These are phyloP conservation scores for Ptilorrhoa leucosticta DNA, from an alignment of 2,113 vertebrate genomes.

Conservation along the genomic window DNA sequence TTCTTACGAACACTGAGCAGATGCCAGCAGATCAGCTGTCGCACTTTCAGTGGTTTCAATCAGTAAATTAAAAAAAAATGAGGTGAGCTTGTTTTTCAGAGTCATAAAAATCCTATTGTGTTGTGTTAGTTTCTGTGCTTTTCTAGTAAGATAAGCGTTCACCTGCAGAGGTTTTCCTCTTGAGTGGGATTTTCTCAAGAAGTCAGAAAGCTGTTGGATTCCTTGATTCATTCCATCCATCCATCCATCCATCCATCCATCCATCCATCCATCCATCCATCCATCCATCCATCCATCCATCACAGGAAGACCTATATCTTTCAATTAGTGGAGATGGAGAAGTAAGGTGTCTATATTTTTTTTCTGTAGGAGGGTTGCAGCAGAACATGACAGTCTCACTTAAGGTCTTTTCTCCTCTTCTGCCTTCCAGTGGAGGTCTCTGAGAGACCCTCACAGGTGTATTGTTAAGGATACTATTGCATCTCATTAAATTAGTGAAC, in stretches of 20 bases:
- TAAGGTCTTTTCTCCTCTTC: neutral
- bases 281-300: neutral
- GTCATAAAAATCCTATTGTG: fast-evolving
- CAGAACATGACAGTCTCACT: neutral
- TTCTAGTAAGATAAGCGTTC: neutral
- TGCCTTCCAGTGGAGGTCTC: neutral
- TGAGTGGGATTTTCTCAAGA: neutral
- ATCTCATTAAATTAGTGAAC: neutral
- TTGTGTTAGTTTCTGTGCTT: neutral
- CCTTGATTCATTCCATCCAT: neutral
- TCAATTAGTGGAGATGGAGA: neutral
- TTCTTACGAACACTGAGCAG: neutral
- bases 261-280: neutral
- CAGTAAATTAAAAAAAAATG: neutral
- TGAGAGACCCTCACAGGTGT: neutral
- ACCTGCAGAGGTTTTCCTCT: neutral
- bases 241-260: fast-evolving
- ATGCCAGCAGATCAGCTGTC: neutral
- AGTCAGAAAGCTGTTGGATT: neutral
- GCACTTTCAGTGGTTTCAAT: neutral
- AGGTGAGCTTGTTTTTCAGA: neutral
- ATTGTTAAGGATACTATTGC: neutral
- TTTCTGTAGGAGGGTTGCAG: neutral
- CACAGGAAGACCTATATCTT: neutral
- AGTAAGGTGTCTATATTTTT: neutral